These are phyloP conservation scores for Fragum whitleyi DNA, from an alignment of 2,888 invertebrate genomes.

Conservation along the genomic window DNA sequence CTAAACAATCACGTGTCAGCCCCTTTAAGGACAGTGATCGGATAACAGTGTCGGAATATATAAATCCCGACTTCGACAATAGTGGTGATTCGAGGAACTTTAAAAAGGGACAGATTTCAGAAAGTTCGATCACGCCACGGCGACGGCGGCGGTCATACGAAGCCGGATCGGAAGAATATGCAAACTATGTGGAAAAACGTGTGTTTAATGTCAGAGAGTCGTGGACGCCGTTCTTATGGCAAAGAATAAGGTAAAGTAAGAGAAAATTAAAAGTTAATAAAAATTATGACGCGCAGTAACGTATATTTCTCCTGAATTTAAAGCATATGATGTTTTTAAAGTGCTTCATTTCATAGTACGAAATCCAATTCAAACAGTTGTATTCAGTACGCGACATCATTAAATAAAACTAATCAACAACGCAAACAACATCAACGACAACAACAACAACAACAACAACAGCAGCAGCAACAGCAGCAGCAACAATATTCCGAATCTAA, in stretches of 20 bases:
- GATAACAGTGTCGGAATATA: conserved; percentile 12
- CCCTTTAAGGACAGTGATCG: conserved; percentile 10
- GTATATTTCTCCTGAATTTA: not conserved
- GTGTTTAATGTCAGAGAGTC: conserved; percentile 61
- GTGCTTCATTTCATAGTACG: no score
- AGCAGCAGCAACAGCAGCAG: no score
- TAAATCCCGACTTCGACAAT: not conserved
- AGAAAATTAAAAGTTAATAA: no score
- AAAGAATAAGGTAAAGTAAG: conserved; percentile 56
- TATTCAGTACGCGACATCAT: no score
- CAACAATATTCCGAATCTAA: no score
- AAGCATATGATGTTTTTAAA: no score
- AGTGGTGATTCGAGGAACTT: not conserved
- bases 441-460: no score
- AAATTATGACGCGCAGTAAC: not conserved
- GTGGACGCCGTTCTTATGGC: conserved; percentile 59
- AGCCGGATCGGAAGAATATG: conserved; percentile 53
- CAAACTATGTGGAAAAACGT: conserved; percentile 55
- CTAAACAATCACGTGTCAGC: conserved; percentile 11
- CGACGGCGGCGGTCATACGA: conserved; percentile 46
- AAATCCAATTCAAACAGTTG: no score
- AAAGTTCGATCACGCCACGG: not conserved
- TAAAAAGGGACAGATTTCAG: not conserved
- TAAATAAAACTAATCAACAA: no score
- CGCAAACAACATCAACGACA: no score